Evolutionary conservation across 2,113 vertebrate genomes (phyloP).

Genomic region (Siniperca knerii): DNA sequence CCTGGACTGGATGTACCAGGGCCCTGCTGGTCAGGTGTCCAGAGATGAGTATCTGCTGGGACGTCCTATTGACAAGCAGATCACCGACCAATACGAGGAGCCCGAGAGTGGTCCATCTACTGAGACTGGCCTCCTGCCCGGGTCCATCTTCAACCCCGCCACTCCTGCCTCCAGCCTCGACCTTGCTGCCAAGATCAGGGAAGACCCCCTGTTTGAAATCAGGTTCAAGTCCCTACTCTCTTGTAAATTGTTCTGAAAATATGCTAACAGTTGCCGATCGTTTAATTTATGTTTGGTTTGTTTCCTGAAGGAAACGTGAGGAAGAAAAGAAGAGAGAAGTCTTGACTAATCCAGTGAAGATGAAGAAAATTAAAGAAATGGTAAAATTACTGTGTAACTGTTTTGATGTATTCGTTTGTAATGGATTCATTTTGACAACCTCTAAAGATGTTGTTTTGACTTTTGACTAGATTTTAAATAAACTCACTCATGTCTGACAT

Average conservation of each 20-base stretch:
- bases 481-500: not conserved
- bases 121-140: constrained; percentile 93
- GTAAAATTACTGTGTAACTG: constrained; percentile 74
- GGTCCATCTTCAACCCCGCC: constrained; percentile 90
- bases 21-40: constrained; percentile 92
- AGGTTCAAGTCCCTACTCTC: constrained; percentile 77
- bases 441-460: not conserved
- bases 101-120: constrained; percentile 89
- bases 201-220: constrained; percentile 96
- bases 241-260: not conserved
- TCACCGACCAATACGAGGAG: constrained; percentile 91
- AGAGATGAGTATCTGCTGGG: constrained; percentile 97
- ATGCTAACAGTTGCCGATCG: not conserved
- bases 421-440: not conserved
- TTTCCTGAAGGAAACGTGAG: constrained; percentile 89
- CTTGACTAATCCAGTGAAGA: constrained; percentile 96
- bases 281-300: not conserved
- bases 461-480: not conserved
- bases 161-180: constrained; percentile 90
- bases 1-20: constrained; percentile 99
- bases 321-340: constrained; percentile 97
- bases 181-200: constrained; percentile 95
- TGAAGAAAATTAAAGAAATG: constrained; percentile 97
- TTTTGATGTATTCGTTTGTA: not conserved
- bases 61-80: constrained; percentile 93